Conservation (phyloP, 2,888 invertebrate genomes). For the Penaeus monodon region DNA sequence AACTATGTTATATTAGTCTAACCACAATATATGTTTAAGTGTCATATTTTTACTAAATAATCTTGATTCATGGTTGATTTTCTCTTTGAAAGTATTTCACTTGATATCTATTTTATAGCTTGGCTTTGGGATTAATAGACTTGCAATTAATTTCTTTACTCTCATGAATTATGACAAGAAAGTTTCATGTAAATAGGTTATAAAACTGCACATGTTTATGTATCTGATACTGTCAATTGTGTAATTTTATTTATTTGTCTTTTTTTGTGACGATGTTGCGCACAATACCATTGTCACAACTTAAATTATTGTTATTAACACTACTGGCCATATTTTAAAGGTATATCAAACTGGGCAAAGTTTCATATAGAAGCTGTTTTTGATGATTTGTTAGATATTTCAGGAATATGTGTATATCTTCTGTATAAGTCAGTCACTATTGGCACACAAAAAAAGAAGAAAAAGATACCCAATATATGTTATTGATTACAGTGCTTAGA, state of each 20-base stretch:
- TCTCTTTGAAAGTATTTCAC: no score
- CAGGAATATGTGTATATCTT: no score
- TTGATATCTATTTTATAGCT: background rate
- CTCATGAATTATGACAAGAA: conserved; percentile 2
- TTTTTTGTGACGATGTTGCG: background rate
- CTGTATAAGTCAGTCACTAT: no score
- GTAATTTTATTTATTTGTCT: background rate
- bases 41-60: no score
- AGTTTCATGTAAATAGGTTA: conserved; percentile 12
- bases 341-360: background rate
- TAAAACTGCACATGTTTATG: conserved; percentile 19
- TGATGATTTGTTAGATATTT: no score
- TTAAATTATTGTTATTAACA: conserved; percentile 13
- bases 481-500: no score
- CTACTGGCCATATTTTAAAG: conserved; percentile 4
- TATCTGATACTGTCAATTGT: conserved; percentile 5
- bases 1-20: no score
- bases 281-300: conserved; percentile 9
- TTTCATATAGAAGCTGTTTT: background rate
- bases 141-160: conserved; percentile 18
- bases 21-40: no score
- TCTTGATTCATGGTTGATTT: no score
- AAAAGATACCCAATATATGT: no score
- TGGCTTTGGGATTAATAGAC: conserved; percentile 20
- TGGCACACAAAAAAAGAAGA: no score